These are phyloP conservation scores for Macquaria australasica DNA, from an alignment of 2,113 vertebrate species.

Conservation along the genomic window DNA sequence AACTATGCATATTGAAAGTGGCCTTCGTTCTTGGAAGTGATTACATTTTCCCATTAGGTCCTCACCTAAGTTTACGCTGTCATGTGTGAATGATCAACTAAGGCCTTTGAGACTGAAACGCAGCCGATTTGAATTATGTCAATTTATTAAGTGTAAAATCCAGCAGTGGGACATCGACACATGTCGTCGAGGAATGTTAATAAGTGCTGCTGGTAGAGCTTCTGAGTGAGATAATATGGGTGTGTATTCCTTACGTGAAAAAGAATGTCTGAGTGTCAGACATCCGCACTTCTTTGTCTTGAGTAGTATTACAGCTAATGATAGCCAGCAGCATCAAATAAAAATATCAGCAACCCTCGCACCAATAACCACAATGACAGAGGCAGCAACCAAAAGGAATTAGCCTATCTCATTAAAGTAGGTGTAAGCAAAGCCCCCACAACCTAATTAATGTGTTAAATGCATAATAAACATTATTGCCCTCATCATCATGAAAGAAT, in stretches of 20 bases:
- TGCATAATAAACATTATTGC: slow-evolving; percentile 52
- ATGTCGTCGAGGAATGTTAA: slow-evolving; percentile 26
- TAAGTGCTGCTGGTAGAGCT: slow-evolving; percentile 19
- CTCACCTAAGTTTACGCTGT: slow-evolving; percentile 8
- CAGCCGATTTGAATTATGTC: slow-evolving; percentile 35
- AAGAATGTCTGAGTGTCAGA: background rate
- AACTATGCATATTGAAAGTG: slow-evolving; percentile 12
- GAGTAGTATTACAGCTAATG: slow-evolving; percentile 35
- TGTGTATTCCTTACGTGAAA: slow-evolving; percentile 3
- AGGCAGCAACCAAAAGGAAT: slow-evolving; percentile 44
- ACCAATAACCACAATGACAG: slow-evolving; percentile 47
- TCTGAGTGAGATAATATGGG: background rate
- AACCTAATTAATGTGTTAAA: slow-evolving; percentile 59
- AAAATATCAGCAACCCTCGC: slow-evolving; percentile 45
- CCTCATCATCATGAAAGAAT: slow-evolving; percentile 48
- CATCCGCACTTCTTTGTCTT: slow-evolving; percentile 39
- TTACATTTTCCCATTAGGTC: background rate
- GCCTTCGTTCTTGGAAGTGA: background rate
- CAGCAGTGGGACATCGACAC: background rate
- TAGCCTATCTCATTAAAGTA: slow-evolving; percentile 57
- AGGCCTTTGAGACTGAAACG: slow-evolving; percentile 7
- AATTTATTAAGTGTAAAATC: slow-evolving; percentile 49
- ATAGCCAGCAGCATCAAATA: slow-evolving; percentile 46
- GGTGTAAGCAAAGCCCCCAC: slow-evolving; percentile 51
- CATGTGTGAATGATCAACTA: slow-evolving; percentile 8